Base-by-base conservation (phyloP, 2,888 invertebrate species). In the Phrixothrix hirtus region DNA sequence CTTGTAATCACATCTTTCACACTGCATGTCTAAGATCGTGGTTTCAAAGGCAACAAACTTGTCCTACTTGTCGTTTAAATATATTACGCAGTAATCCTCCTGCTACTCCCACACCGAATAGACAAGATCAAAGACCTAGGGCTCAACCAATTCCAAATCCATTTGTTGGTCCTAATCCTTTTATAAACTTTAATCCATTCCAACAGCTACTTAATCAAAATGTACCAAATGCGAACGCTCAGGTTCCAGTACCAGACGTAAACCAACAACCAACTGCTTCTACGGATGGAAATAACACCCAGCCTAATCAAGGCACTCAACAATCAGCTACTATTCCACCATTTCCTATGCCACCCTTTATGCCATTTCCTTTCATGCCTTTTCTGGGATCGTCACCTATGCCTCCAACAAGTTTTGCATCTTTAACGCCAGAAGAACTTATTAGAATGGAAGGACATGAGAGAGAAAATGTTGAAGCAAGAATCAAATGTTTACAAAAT, bases 41-140 rank as follows among this genome's bases (percentile, higher is more conserved):
- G 99, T 99, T 99, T 79, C 99, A 99, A 78, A 85, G 99, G 5
- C 99, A 99, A 75, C 99, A 99, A 79, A 99, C 99, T 2, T 99
- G 99, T 72, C 99, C 99, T 1, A 99, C 99, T 2, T 99, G 99
- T 74, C 85, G 97, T 9, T 81, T 96, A 59, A 96, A 98, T 77
- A 95, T 76, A 60, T 66, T 70, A 73, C 74, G 73, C 6, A 68
- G 68, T 7, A 38, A 42, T 17, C 10, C 48, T 1, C 65, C 71
- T 1, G 52, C 67, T 3, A 54, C 54, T 7, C 29, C 45, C 7
- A 38, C 39, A 7, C 52, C 30, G 6, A 45, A 50, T 12, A 50
- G 55, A 31, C 50, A 32, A 49, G 58, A 54, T 25, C 51, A 49
- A 36, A 44, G 59, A 29, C 59, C 54, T 31, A 45, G 59, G 30